Evolutionary conservation across 2,888 invertebrate genomes (phyloP).

Genomic region (Xiphydria camelus): DNA sequence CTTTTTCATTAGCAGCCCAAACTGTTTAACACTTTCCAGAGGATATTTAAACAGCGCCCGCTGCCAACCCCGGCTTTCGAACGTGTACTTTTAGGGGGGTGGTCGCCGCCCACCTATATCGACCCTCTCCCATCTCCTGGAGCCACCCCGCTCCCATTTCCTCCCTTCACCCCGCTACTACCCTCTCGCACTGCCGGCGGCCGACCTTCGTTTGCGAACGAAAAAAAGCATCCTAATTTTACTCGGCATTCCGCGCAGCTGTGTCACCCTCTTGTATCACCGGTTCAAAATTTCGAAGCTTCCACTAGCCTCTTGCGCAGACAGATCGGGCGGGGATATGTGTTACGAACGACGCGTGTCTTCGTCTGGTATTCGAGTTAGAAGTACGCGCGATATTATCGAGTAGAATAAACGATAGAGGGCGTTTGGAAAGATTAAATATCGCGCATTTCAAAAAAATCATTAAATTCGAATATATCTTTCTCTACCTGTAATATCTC

Average conservation of each 20-base stretch:
- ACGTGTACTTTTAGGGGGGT: slow-evolving; percentile 41
- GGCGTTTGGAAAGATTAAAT: too few species aligned
- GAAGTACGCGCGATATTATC: too few species aligned
- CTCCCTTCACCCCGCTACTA: slow-evolving; percentile 20
- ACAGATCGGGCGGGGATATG: not conserved
- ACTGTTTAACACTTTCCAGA: slow-evolving; percentile 45
- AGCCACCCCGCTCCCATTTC: slow-evolving; percentile 19
- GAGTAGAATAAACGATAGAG: too few species aligned
- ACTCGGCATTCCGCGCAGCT: slow-evolving; percentile 48
- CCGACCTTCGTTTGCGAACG: slow-evolving; percentile 36
- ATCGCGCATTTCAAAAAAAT: too few species aligned
- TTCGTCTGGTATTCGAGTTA: too few species aligned
- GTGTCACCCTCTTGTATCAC: slow-evolving; percentile 37
- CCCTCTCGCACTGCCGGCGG: slow-evolving; percentile 25
- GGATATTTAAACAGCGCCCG: slow-evolving; percentile 48
- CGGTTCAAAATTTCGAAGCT: slow-evolving; percentile 34
- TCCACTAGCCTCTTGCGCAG: not conserved
- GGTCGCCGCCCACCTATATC: slow-evolving; percentile 47
- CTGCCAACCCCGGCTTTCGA: slow-evolving; percentile 27
- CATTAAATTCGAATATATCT: too few species aligned
- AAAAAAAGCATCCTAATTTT: slow-evolving; percentile 43
- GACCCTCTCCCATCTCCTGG: slow-evolving; percentile 42
- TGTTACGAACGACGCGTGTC: not conserved
- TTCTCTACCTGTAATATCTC: too few species aligned
- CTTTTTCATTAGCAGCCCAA: slow-evolving; percentile 8